phyloP scores from a whole-genome alignment of 2,113 vertebrate genomes.

The Eurystomus gularis region DNA sequence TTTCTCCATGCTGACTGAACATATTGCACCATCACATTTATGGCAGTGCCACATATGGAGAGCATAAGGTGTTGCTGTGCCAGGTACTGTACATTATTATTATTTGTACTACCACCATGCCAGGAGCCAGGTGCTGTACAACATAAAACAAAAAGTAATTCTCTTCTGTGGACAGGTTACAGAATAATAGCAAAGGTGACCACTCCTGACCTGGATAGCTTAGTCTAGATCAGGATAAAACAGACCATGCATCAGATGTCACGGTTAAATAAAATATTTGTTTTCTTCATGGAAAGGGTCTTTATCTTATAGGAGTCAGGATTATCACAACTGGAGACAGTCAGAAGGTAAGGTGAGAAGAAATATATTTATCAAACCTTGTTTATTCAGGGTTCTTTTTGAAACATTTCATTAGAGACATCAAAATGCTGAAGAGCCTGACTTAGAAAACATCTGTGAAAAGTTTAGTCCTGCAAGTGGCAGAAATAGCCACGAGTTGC shows the following conservation, averaged over 20 bases:
- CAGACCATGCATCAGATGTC: not conserved
- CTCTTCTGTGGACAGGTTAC: constrained; percentile 11
- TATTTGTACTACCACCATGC: constrained; percentile 55
- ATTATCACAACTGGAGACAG: not conserved
- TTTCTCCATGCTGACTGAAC: not conserved
- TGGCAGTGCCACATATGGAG: constrained; percentile 1
- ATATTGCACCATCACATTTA: constrained; percentile 39
- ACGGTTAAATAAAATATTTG: not conserved
- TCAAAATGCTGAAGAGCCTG: not conserved
- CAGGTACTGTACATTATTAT: constrained; percentile 52
- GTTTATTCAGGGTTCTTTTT: not conserved
- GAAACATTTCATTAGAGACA: not conserved
- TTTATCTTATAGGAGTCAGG: not conserved
- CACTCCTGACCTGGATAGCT: constrained; percentile 32
- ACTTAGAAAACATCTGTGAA: not conserved
- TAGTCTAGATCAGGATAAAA: constrained; percentile 24
- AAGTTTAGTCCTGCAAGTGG: not conserved
- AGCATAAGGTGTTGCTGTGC: constrained; percentile 11
- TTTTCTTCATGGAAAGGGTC: not conserved
- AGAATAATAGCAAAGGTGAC: constrained; percentile 58
- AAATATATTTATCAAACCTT: not conserved
- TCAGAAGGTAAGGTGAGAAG: not conserved
- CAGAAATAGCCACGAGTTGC: not conserved
- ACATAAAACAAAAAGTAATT: constrained; percentile 71
- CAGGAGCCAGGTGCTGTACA: not conserved